Base-by-base conservation (phyloP, 2,797 vertebrate genomes). In the Lagodon rhomboides region DNA sequence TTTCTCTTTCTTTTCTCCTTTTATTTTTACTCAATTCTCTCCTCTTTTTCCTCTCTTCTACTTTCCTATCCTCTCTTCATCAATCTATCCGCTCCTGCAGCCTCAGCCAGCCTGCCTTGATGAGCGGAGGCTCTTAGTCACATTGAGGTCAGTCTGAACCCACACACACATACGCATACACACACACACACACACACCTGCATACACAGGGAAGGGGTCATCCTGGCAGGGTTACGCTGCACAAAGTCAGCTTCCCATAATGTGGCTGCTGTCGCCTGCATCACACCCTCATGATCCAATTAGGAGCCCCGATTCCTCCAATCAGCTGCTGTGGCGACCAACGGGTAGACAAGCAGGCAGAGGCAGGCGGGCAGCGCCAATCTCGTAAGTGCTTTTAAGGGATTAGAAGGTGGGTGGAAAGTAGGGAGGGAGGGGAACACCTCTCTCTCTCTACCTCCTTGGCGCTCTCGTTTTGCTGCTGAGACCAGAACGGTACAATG, bases 341-440 rank as follows among this genome's bases (percentile, higher is more conserved):
- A 86, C 96, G 94, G 95, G 96, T 96, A 97, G 96, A 96, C 95
- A 89, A 95, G 93, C 95, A 95, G 96, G 95, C 96, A 96, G 95
- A 94, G 96, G 97, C 96, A 94, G 96, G 96, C 95, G 93, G 96
- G 96, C 95, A 96, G 96, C 95, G 97, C 96, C 98, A 99, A 99
- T 99, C 98, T 98, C 96, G 95, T 99, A 99, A 99, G 98, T 99
- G 98, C 98, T 98, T 99, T 98, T 99, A 99, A 97, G 97, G 97
- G 98, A 99, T 99, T 99, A 99, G 96, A 97, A 96, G 96, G 96
- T 96, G 95, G 95, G 94, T 94, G 96, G 93, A 93, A 95, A 95
- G 93, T 27, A 95, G 94, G 86, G 94, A 95, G 95, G 88, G 94
- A 95, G 95, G 96, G 96, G 95, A 94, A 95, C 75, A 83, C 81